phyloP scores from a whole-genome alignment of 2,888 invertebrate genomes.

The Apoda limacodes region DNA sequence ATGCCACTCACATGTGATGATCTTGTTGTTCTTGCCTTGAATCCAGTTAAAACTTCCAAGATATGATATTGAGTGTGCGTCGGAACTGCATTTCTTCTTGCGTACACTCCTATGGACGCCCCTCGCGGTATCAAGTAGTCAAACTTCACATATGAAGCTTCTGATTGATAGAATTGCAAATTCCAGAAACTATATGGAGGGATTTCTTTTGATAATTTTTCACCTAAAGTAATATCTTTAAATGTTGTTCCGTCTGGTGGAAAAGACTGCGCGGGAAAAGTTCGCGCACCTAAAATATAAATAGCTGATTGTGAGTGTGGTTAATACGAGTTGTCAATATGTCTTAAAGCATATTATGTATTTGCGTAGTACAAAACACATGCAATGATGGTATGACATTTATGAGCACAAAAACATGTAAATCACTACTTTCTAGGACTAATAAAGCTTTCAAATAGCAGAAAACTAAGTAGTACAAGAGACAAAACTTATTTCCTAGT shows the following conservation, averaged over 20 bases:
- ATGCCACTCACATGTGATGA: slow-evolving; percentile 92
- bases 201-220: slow-evolving; percentile 89
- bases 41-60: slow-evolving; percentile 91
- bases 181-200: slow-evolving; percentile 97
- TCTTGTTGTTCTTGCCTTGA: slow-evolving; percentile 85
- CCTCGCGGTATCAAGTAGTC: slow-evolving; percentile 94
- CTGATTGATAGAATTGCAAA: slow-evolving; percentile 96
- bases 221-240: slow-evolving; percentile 88
- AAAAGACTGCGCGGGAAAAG: slow-evolving; percentile 90
- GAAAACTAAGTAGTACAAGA: no score
- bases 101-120: slow-evolving; percentile 95
- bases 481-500: no score
- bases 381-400: slow-evolving; percentile 47
- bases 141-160: slow-evolving; percentile 93
- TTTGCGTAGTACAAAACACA: slow-evolving; percentile 22
- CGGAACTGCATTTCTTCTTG: slow-evolving; percentile 91
- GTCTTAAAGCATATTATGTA: no score
- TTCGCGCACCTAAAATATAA: slow-evolving; percentile 78
- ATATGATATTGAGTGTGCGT: slow-evolving; percentile 98
- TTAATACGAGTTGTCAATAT: no score
- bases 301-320: no score
- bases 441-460: no score
- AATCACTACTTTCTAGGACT: slow-evolving; percentile 1
- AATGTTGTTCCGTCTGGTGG: slow-evolving; percentile 95
- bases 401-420: slow-evolving; percentile 9